Percentiles rank a stretch among this genome's conserved stretches.
Evolutionary conservation across 2,888 invertebrate genomes (phyloP).

Genomic region (Mallateleia sp.): DNA sequence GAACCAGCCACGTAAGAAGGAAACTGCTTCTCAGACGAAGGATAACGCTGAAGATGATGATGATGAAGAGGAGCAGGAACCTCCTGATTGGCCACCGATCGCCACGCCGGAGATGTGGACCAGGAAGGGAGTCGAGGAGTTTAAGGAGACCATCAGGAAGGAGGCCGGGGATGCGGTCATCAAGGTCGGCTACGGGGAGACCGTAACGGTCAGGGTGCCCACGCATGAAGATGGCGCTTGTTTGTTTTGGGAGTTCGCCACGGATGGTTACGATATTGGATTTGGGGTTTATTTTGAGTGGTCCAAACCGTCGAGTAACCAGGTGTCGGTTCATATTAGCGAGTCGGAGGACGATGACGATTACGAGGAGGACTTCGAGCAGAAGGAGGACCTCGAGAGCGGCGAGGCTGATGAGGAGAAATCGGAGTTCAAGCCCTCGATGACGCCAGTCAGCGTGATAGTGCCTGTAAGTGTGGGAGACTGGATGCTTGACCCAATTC

Average conservation of each 20-base stretch:
- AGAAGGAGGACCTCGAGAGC: constrained; percentile 91
- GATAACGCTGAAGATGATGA: constrained; percentile 85
- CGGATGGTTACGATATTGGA: constrained; percentile 99
- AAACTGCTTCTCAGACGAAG: constrained; percentile 83
- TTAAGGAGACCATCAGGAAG: constrained; percentile 96
- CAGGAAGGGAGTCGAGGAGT: constrained; percentile 95
- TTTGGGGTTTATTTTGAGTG: constrained; percentile 99
- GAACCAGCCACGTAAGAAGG: constrained; percentile 82
- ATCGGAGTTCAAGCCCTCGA: constrained; percentile 85
- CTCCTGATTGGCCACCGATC: constrained; percentile 90
- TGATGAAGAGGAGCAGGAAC: constrained; percentile 84
- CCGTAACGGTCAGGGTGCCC: constrained; percentile 98
- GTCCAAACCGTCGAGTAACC: constrained; percentile 96
- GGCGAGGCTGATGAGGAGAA: constrained; percentile 85
- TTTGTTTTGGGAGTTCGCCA: constrained; percentile 99
- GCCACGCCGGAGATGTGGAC: constrained; percentile 99
- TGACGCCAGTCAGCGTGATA: constrained; percentile 86
- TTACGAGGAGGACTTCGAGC: constrained; percentile 92
- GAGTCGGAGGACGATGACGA: constrained; percentile 98
- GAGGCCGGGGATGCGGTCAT: constrained; percentile 97
- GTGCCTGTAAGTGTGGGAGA: constrained; percentile 71
- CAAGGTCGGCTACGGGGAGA: constrained; percentile 98
- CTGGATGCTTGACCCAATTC: no score
- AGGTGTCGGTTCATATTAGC: constrained; percentile 98
- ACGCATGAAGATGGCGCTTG: constrained; percentile 98